These are phyloP conservation scores for Megathymus violae DNA, from an alignment of 1,140 invertebrate genomes.

Conservation along the genomic window DNA sequence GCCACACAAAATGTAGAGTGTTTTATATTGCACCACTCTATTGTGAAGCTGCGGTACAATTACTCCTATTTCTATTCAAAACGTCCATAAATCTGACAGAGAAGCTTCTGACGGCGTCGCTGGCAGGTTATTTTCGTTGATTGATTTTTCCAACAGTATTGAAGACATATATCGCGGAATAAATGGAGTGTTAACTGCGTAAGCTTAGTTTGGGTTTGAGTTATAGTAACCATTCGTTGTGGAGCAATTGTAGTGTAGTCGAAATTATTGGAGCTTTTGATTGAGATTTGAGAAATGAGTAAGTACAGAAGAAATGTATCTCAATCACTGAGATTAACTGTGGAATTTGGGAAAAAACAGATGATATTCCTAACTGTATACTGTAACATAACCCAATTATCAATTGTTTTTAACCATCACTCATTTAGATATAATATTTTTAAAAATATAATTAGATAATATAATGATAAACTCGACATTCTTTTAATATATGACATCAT, in stretches of 20 bases:
- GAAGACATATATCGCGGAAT: conserved; percentile 29
- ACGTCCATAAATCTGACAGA: conserved; percentile 47
- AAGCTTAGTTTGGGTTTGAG: conserved; percentile 21
- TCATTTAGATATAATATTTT: no score
- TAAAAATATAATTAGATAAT: no score
- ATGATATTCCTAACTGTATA: no score
- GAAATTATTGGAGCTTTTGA: no score
- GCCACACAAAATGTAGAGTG: conserved; percentile 45
- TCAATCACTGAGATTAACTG: no score
- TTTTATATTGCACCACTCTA: conserved; percentile 45
- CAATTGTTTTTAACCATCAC: no score
- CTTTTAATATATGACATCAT: no score
- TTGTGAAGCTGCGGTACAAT: conserved; percentile 44
- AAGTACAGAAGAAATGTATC: no score
- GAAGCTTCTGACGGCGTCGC: conserved; percentile 23
- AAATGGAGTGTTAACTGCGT: conserved; percentile 26
- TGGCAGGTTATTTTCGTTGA: conserved; percentile 37
- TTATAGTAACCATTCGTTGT: conserved; percentile 20
- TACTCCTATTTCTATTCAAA: conserved; percentile 54
- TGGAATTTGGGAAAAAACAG: no score
- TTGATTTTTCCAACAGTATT: conserved; percentile 39
- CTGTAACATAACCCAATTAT: no score
- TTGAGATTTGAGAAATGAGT: no score
- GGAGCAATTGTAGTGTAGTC: not conserved
- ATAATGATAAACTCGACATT: no score